Base-by-base conservation (phyloP, 2,797 vertebrate genomes). In the Mus minutoides region DNA sequence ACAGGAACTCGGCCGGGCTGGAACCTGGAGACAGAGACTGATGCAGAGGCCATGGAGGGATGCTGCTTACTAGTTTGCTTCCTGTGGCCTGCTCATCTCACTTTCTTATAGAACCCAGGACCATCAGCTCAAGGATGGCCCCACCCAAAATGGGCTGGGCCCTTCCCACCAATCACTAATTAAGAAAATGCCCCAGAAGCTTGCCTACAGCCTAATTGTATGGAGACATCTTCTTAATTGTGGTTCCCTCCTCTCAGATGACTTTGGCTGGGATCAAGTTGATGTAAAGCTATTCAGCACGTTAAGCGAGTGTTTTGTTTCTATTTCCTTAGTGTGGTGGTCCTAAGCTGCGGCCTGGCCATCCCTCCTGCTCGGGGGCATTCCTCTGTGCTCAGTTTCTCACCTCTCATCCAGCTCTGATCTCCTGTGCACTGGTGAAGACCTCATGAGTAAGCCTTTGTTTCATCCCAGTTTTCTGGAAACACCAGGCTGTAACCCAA, bases 391-490 rank as follows among this genome's bases (percentile, higher is more conserved):
- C 11, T 13, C 1, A 0, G 8, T 10, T 37, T 4, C 11, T 58
- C 2, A 0, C 7, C 7, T 40, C 31, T n/a, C 46, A 24, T 2
- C 10, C 6, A 16, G 10, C 5, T 76, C 13, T 34, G 11, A 10
- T 12, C 21, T 54, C 54, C 31, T 5, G 31, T 5, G 22, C 7
- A 3, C 6, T 17, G 60, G 16, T 60, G 19, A 78, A 54, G 62
- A 78, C 76, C 29, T 69, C 5, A 6, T 11, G 17, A 2, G 1
- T 49, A 67, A 86, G 37, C 37, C 49, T 82, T 83, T 31, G 49
- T 69, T 76, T 95, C 31, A 56, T 31, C 24, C 31, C 69, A 49
- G 43, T 40, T 94, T 69, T 94, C 90, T 92, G 46, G 78, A 62
- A 92, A 86, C 10, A 34, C 21, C 54, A 87, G 95, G 46, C 24